Base-by-base conservation (phyloP, 2,113 vertebrate species). In the Saiga tatarica region DNA sequence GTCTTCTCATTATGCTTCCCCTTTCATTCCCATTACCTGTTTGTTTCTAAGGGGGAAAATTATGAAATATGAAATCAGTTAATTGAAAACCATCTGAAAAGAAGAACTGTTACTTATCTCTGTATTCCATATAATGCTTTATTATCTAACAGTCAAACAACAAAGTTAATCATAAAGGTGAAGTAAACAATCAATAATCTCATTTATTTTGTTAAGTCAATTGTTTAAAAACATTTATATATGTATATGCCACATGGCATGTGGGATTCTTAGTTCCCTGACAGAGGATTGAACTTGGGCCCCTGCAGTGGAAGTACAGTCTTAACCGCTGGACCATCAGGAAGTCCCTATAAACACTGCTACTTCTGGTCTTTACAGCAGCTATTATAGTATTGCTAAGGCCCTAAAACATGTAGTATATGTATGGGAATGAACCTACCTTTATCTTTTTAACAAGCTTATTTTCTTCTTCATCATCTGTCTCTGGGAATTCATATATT, bases 401-500 rank as follows among this genome's bases (percentile, higher is more conserved):
- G n/a, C 8, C 25, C 11, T 47, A 30, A 71, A 91, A 89, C 28
- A 96, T n/a, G 59, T 45, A 93, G 23, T 52, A 13, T 36, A 91
- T 25, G 3, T 52, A 71, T 45, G 52, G 25, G 39, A 95, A 96
- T 81, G 2, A 62, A 50, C 82, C 95, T 98, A 99, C 99, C 99
- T 99, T 99, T 96, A 99, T 99, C 98, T 99, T 99, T 99, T 99
- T 99, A 98, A 99, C 99, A 96, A 99, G 99, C 98, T 99, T 99
- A 99, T 99, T 99, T 99, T 99, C 99, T 98, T 99, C 99, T 98
- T 99, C 99, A 87, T 99, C 99, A 93, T 99, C 99, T 4, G 99
- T 99, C 99, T 99, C 99, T n/a, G 99, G 99, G 98, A 99, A 99
- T 99, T 99, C 99, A 96, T 99, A 99, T 99, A 99, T 99, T 99